Percentiles rank a stretch among this genome's conserved stretches.
Conservation (phyloP, 2,888 invertebrate genomes). For the Drosophila anceps region DNA sequence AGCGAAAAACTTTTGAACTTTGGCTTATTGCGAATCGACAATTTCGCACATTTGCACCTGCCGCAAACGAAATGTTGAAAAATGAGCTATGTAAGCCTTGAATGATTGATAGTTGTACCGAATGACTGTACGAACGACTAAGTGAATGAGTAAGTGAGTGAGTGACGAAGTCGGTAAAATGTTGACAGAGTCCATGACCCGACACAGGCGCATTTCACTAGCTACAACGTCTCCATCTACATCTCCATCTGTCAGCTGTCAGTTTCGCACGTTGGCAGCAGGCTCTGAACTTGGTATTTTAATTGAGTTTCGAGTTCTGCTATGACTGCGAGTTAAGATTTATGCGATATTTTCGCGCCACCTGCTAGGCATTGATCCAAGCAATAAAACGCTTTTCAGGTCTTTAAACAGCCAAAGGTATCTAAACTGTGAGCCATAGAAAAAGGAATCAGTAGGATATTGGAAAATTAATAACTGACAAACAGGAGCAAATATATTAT, state of each 20-base stretch:
- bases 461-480: background rate
- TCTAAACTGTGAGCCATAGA: background rate
- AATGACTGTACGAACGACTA: slow-evolving; percentile 12
- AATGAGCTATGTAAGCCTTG: slow-evolving; percentile 15
- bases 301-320: slow-evolving; percentile 73
- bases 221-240: slow-evolving; percentile 39
- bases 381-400: slow-evolving; percentile 27
- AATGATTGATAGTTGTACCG: slow-evolving; percentile 68
- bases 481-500: background rate
- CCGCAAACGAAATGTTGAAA: slow-evolving; percentile 32
- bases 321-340: slow-evolving; percentile 41
- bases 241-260: slow-evolving; percentile 75
- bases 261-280: slow-evolving; percentile 67
- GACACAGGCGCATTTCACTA: slow-evolving; percentile 35
- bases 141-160: slow-evolving; percentile 34
- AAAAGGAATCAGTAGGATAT: background rate
- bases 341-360: slow-evolving; percentile 48
- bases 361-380: slow-evolving; percentile 29
- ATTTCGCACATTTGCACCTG: slow-evolving; percentile 63
- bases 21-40: slow-evolving; percentile 57
- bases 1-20: slow-evolving; percentile 43
- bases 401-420: slow-evolving; percentile 6
- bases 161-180: slow-evolving; percentile 35
- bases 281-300: slow-evolving; percentile 73
- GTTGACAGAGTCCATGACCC: slow-evolving; percentile 64